These are phyloP conservation scores for Tragelaphus imberbis DNA, from an alignment of 2,113 vertebrate genomes.

Conservation along the genomic window DNA sequence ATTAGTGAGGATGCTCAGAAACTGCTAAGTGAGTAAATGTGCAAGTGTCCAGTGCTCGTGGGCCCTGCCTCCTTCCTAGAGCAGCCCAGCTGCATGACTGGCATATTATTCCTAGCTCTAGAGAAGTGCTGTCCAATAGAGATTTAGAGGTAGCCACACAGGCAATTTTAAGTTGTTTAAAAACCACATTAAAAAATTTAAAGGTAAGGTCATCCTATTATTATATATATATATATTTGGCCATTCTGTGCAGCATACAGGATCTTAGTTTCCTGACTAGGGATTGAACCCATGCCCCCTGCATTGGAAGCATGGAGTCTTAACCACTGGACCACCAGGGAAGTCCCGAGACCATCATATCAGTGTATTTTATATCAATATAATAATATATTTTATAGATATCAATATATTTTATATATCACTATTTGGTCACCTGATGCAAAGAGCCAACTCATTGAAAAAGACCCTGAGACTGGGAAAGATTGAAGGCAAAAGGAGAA, in stretches of 20 bases:
- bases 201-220: background rate
- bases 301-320: background rate
- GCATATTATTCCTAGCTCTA: background rate
- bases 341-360: background rate
- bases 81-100: background rate
- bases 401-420: background rate
- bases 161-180: background rate
- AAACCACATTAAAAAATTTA: background rate
- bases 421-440: background rate
- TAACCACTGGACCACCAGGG: background rate
- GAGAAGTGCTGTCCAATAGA: background rate
- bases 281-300: background rate
- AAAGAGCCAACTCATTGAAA: background rate
- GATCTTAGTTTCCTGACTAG: background rate
- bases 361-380: background rate
- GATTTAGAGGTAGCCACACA: background rate
- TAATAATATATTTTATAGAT: too few relatives aligned
- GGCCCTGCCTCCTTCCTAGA: background rate
- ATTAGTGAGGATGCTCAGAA: background rate
- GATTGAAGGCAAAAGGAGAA: background rate
- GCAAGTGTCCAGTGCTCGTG: background rate
- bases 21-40: background rate
- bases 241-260: background rate
- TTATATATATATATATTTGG: background rate
- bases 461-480: background rate